phyloP scores from a whole-genome alignment of 2,113 vertebrate species.

The Nerophis lumbriciformis region DNA sequence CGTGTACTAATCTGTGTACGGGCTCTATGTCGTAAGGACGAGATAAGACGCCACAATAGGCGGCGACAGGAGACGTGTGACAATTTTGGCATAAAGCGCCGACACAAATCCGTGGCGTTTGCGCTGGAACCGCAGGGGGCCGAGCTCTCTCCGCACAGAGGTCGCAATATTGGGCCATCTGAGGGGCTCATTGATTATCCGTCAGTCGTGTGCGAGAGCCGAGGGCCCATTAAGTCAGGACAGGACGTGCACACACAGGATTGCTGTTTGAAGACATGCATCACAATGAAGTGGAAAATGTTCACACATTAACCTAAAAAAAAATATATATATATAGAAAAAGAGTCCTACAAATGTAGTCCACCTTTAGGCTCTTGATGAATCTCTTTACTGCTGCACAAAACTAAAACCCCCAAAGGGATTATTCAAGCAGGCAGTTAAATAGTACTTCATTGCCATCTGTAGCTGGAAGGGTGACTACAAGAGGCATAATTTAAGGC shows the following conservation, averaged over 20 bases:
- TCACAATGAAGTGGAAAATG: constrained; percentile 20
- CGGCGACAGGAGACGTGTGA: constrained; percentile 43
- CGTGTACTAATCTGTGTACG: constrained; percentile 34
- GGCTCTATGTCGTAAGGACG: constrained; percentile 15
- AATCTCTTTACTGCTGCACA: background rate
- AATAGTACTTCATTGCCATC: background rate
- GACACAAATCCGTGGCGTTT: constrained; percentile 48
- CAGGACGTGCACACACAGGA: constrained; percentile 24
- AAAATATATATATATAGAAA: background rate
- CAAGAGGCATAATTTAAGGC: no score
- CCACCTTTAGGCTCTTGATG: background rate
- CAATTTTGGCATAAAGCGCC: constrained; percentile 41
- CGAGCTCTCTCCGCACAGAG: constrained; percentile 14
- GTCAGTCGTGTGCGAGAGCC: constrained; percentile 56
- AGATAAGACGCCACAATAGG: constrained; percentile 45
- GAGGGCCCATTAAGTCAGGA: constrained; percentile 53
- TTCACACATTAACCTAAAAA: background rate
- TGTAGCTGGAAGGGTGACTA: background rate
- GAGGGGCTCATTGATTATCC: constrained; percentile 60
- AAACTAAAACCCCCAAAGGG: background rate
- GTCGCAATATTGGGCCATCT: constrained; percentile 48
- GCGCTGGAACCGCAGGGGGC: constrained; percentile 26
- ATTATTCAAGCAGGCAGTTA: constrained; percentile 1
- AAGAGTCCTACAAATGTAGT: background rate
- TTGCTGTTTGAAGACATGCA: constrained; percentile 31